Evolutionary conservation across 2,113 vertebrate species (phyloP), one percentile per base, ranked within the genome.

Genomic region (Rallus limicola): DNA sequence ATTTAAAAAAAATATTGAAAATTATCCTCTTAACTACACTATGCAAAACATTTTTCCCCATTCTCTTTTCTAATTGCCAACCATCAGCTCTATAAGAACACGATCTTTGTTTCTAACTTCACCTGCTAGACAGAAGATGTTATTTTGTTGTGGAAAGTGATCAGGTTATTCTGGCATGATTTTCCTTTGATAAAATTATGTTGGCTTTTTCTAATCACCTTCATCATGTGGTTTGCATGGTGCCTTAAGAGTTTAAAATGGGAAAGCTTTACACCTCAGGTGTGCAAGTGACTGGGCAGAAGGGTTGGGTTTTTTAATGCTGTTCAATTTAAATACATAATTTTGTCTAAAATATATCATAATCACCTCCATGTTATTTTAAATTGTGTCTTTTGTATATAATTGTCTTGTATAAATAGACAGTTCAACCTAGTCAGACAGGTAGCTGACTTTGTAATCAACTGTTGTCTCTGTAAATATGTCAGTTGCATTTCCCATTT

Each of bases 281-380:
- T 8, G 55, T 13, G 11, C 13, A 59, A 55, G 5, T 29, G 3
- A 25, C 26, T 31, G 52, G 15, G 17, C 31, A 48, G 3, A 44
- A 4, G 2, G 5, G 1, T 0, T 3, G 7, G 2, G 8, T 29
- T 50, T 76, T 82, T 69, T 5, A 55, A 67, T 33, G 13, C 6
- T 81, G 10, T 56, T 67, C 29, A 16, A 14, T 63, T 82, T 56
- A 65, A 88, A 58, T 5, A 33, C 17, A 14, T 4, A 67, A 58
- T 62, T 91, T 94, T 86, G 12, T 12, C 36, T 67, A 48, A 76
- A 74, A 79, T 28, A 1, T 67, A 33, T 55, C 3, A 25, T 34
- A 48, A 56, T 42, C 11, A 62, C 12, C 11, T 75, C 33, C 13
- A 26, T 11, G 23, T 2, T 53, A 24, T 75, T 63, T 82, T 63